Conservation (phyloP, 2,888 invertebrate species). For the Ferdinandea cuprea region DNA sequence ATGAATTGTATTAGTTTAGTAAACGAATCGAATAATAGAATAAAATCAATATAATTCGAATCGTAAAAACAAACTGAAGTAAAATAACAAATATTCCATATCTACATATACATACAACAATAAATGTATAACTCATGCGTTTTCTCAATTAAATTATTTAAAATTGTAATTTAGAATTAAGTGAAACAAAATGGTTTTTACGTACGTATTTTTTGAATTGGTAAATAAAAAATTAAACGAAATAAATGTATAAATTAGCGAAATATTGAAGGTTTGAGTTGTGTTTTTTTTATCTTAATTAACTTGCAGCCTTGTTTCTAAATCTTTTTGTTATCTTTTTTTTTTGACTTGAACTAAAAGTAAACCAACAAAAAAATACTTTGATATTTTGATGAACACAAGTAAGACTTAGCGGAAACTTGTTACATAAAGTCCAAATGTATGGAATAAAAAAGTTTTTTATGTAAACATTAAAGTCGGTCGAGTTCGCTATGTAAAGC, state of each 20-base stretch:
- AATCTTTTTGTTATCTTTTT: neutral
- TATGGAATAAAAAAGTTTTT: no score
- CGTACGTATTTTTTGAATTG: conserved; percentile 46
- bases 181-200: conserved; percentile 42
- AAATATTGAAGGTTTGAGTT: conserved; percentile 3
- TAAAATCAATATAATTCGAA: conserved; percentile 15
- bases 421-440: no score
- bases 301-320: neutral
- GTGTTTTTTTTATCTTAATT: conserved; percentile 1
- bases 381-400: no score
- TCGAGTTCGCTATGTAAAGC: no score
- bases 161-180: conserved; percentile 55
- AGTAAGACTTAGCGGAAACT: no score
- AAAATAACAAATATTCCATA: neutral
- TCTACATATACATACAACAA: conserved; percentile 6
- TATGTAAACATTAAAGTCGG: no score
- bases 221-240: conserved; percentile 10
- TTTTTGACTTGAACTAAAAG: no score
- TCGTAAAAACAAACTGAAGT: conserved; percentile 15
- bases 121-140: conserved; percentile 20
- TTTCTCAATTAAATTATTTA: conserved; percentile 49
- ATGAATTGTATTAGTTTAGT: conserved; percentile 30
- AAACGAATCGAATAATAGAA: conserved; percentile 41
- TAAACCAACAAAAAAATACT: no score
- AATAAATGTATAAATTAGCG: conserved; percentile 24